A percentile compares a stretch with the other conserved stretches of the same genome.
phyloP scores from a whole-genome alignment of 1,140 invertebrate species.

The Amphibalanus amphitrite region DNA sequence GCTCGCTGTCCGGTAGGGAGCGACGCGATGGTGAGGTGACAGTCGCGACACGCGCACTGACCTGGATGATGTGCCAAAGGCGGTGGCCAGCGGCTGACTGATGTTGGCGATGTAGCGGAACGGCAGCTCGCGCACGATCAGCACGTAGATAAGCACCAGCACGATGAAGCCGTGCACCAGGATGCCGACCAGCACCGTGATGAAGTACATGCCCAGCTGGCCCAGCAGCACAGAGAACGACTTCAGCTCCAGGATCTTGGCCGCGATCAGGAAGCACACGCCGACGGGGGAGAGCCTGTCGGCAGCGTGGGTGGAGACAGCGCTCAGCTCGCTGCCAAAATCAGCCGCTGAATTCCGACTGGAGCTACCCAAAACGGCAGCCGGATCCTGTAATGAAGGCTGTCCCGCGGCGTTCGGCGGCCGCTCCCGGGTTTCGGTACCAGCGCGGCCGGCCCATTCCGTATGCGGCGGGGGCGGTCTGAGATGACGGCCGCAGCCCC shows the following conservation, averaged over 20 bases:
- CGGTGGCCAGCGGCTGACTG: slow-evolving; percentile 71
- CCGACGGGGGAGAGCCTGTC: slow-evolving; percentile 77
- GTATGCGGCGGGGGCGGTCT: too few species aligned
- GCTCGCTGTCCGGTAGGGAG: too few species aligned
- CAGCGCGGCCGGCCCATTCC: too few species aligned
- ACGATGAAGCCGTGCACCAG: slow-evolving; percentile 77
- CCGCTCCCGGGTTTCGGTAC: too few species aligned
- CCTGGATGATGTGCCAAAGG: slow-evolving; percentile 86
- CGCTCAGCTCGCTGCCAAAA: too few species aligned
- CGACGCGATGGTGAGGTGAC: too few species aligned
- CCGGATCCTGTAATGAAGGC: too few species aligned
- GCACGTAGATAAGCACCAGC: slow-evolving; percentile 61
- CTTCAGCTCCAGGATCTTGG: slow-evolving; percentile 73
- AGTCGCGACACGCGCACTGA: slow-evolving; percentile 25
- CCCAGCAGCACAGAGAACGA: slow-evolving; percentile 62
- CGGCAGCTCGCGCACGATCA: slow-evolving; percentile 56
- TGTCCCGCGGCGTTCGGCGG: too few species aligned
- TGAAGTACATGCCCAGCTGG: slow-evolving; percentile 74
- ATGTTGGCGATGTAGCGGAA: slow-evolving; percentile 64
- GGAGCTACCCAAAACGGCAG: too few species aligned
- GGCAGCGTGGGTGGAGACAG: not conserved
- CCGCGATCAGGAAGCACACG: slow-evolving; percentile 74
- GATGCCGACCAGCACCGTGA: slow-evolving; percentile 73
- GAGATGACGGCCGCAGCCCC: too few species aligned
- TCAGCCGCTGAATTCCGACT: too few species aligned